These are phyloP conservation scores for Synanceia verrucosa DNA, from an alignment of 2,797 vertebrate species.

Conservation along the genomic window DNA sequence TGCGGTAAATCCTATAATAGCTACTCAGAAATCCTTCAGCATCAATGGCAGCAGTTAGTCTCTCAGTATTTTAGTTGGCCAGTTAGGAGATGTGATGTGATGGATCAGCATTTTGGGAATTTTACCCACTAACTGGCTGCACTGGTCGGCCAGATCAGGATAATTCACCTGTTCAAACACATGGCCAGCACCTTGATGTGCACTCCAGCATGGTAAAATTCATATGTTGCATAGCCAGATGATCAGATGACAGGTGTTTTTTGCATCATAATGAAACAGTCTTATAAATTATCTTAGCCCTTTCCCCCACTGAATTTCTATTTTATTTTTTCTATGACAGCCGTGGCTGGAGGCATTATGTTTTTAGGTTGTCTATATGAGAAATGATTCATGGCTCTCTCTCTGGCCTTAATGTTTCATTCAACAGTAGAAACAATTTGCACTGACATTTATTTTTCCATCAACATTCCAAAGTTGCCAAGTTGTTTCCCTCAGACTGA, in stretches of 20 bases:
- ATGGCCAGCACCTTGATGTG: neutral
- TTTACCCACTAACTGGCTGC: constrained; percentile 20
- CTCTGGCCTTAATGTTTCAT: constrained; percentile 42
- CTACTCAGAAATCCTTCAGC: constrained; percentile 25
- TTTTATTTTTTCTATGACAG: no score
- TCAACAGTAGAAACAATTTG: constrained; percentile 58
- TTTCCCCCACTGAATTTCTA: no score
- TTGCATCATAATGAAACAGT: no score
- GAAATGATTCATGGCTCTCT: constrained; percentile 66
- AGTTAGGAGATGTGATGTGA: neutral
- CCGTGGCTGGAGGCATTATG: no score
- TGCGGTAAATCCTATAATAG: constrained; percentile 31
- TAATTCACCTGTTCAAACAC: constrained; percentile 14
- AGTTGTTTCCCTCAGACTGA: constrained; percentile 52
- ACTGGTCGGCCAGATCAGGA: neutral
- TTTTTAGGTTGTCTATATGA: no score
- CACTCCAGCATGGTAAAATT: neutral
- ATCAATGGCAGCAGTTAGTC: constrained; percentile 6
- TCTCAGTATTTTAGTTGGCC: constrained; percentile 25
- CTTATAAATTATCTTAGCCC: no score
- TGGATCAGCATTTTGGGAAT: constrained; percentile 35
- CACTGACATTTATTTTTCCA: constrained; percentile 64
- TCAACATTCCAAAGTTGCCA: constrained; percentile 66
- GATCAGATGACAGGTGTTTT: no score
- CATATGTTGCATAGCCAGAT: neutral